A percentile compares a stretch with the other conserved stretches of the same genome.
Evolutionary conservation across 2,888 invertebrate species (phyloP).

Genomic region (Amphipoea oculea): DNA sequence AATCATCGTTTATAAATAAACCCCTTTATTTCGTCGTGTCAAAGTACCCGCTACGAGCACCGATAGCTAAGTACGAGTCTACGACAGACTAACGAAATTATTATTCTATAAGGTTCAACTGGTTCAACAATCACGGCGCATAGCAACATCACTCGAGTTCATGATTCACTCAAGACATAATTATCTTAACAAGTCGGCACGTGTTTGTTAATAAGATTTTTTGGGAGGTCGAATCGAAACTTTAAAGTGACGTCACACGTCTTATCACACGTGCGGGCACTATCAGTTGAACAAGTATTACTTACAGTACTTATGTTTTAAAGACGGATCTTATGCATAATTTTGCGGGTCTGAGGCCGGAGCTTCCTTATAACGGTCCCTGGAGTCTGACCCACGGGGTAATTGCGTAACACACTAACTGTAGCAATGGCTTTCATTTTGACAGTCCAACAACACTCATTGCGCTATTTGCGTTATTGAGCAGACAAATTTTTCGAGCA

Average conservation of each 20-base stretch:
- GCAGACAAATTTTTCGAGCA: no score
- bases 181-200: conserved; percentile 23
- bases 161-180: conserved; percentile 25
- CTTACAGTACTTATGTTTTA: not conserved
- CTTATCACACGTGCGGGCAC: conserved; percentile 23
- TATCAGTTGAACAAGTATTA: not conserved
- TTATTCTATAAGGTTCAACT: conserved; percentile 14
- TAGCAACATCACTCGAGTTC: conserved; percentile 41
- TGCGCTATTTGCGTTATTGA: no score
- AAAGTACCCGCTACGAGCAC: not conserved
- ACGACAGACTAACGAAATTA: conserved; percentile 12
- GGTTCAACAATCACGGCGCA: conserved; percentile 6
- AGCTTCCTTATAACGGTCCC: not conserved
- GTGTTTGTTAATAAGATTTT: not conserved
- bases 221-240: not conserved
- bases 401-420: no score
- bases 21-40: not conserved
- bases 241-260: conserved; percentile 36
- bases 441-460: no score
- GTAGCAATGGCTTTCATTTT: not conserved
- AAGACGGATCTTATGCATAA: not conserved
- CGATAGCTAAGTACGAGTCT: not conserved
- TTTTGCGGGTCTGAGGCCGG: not conserved
- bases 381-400: not conserved
- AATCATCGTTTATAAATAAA: not conserved